Evolutionary conservation across 2,113 vertebrate genomes (phyloP), one percentile per base, ranked within the genome.

Genomic region (Salvator merianae): DNA sequence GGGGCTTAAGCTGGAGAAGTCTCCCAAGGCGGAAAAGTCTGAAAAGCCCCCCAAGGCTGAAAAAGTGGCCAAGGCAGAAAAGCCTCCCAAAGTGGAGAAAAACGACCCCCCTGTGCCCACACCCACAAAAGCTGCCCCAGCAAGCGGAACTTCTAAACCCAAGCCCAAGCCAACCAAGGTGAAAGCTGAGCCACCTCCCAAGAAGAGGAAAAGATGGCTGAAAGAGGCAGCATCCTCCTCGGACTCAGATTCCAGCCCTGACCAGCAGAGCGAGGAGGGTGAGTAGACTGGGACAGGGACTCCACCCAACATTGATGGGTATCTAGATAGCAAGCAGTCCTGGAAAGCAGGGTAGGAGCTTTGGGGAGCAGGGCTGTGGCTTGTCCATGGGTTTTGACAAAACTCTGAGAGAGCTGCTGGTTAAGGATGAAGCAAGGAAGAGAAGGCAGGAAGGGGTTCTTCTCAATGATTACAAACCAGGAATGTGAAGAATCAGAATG

Each of bases 201-300:
- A 98, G 92, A 98, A 98, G 92, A 97, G 97, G 87, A 98, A 98
- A 95, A 98, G 97, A 92, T 98, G 98, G 98, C 94, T 98, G 76
- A 98, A 97, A 79, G 97, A 98, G 81, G 96, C 95, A 0, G 96
- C 85, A 0, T 93, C 97, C 8, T 97, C 95, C 0, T 74, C 92
- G 0, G 97, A 98, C 81, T 98, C 98, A 0, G 97, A 98, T 76
- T 98, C 98, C 0, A 97, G 97, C 0, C 96, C 97, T 0, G 97
- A 97, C 62, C 97, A 93, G 3, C 96, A 96, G 77, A 98, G 98
- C 2, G 98, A 98, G 93, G 97, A 98, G 8, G 98, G 98, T 97
- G 83, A 94, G 93, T 78, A 32, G 30, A 36, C 3, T 5, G 10
- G 4, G 65, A 28, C 63, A 20, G 14, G 14, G 30, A 3, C 1